A percentile compares a stretch with the other conserved stretches of the same genome.
Conservation (phyloP, 1,140 invertebrate species). For the Halictus rubicundus region DNA sequence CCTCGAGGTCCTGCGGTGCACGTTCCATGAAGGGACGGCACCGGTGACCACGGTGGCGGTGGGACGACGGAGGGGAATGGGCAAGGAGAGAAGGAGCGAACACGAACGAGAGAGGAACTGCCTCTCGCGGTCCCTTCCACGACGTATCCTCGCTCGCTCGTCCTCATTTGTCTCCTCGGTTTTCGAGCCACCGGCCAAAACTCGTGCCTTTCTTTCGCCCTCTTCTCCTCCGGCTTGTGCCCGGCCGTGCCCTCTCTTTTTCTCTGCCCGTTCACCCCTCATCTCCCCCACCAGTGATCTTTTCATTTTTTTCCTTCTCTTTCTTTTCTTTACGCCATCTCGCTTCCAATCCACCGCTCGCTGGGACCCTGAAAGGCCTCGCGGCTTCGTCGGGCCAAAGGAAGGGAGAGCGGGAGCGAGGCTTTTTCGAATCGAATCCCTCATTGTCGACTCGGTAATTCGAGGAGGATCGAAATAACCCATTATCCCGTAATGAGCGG, state of each 20-base stretch:
- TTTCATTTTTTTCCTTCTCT: conserved; percentile 5
- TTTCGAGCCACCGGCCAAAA: conserved; percentile 49
- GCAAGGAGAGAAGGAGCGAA: conserved; percentile 13
- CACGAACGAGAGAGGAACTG: conserved; percentile 28
- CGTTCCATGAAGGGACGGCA: conserved; percentile 39
- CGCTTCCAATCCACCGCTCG: conserved; percentile 49
- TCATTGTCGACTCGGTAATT: conserved; percentile 77
- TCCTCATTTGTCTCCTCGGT: conserved; percentile 48
- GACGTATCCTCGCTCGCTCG: conserved; percentile 41
- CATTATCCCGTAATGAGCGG: conserved; percentile 75
- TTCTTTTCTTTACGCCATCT: conserved; percentile 47
- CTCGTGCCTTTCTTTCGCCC: conserved; percentile 45
- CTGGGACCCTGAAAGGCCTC: conserved; percentile 43
- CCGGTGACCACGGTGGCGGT: neutral
- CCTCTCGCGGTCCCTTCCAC: conserved; percentile 31
- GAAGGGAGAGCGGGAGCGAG: conserved; percentile 26
- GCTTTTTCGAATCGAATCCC: conserved; percentile 72
- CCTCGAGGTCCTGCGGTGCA: conserved; percentile 51
- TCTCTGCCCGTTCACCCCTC: neutral
- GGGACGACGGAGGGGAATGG: neutral
- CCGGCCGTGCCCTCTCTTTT: neutral
- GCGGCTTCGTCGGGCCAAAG: conserved; percentile 10
- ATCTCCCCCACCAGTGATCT: neutral
- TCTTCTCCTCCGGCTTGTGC: conserved; percentile 2
- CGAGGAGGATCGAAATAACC: conserved; percentile 76